Percentiles rank a stretch among this genome's conserved stretches.
phyloP scores from a whole-genome alignment of 1,140 invertebrate species.

The Drosophila parabipectinata region DNA sequence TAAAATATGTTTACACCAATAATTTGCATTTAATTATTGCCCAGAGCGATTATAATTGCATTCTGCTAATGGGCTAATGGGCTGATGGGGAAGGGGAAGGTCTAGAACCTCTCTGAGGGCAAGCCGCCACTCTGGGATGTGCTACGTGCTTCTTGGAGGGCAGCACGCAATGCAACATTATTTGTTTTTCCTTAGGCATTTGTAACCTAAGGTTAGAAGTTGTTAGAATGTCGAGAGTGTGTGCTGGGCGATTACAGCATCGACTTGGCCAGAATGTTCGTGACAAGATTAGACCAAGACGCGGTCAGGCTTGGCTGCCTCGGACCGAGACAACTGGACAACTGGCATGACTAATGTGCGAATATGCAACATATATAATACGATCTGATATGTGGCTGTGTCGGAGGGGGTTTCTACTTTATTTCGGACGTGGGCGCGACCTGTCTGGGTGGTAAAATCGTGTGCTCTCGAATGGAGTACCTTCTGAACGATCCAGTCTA shows the following conservation, averaged over 20 bases:
- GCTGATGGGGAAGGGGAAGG: too few species aligned
- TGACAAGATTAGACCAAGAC: conserved; percentile 71
- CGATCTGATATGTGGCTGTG: conserved; percentile 1
- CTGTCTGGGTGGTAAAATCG: background rate
- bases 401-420: background rate
- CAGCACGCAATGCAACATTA: conserved; percentile 13
- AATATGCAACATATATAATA: background rate
- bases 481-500: background rate
- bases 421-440: conserved; percentile 2
- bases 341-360: conserved; percentile 13
- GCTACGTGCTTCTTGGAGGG: too few species aligned
- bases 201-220: background rate
- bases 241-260: conserved; percentile 19
- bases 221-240: conserved; percentile 14
- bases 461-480: conserved; percentile 10
- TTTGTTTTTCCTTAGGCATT: too few species aligned
- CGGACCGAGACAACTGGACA: conserved; percentile 2
- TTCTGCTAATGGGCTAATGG: background rate
- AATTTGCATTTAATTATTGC: conserved; percentile 66
- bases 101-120: too few species aligned
- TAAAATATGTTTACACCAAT: background rate
- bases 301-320: conserved; percentile 48
- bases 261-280: conserved; percentile 43
- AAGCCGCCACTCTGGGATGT: background rate
- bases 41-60: conserved; percentile 3